Evolutionary conservation across 2,113 vertebrate species (phyloP).

Genomic region (Turnix velox): DNA sequence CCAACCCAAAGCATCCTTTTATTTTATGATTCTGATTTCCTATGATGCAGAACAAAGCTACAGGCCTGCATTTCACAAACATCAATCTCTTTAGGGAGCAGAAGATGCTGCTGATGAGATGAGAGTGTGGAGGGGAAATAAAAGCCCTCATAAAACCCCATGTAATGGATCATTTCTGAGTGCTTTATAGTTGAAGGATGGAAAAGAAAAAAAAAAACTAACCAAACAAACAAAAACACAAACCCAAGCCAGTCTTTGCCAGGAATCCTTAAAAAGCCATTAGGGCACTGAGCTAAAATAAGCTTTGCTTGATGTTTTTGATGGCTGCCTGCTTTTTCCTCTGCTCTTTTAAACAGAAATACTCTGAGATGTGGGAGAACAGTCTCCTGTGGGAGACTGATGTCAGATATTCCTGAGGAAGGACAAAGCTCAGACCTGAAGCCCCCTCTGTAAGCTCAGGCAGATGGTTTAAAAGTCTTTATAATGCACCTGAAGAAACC

Average conservation of each 20-base stretch:
- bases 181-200: background rate
- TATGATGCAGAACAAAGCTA: background rate
- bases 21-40: background rate
- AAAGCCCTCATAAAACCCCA: background rate
- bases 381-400: background rate
- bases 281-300: background rate
- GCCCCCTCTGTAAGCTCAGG: rapidly evolving
- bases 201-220: background rate
- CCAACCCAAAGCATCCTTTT: too few relatives aligned
- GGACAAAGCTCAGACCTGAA: background rate
- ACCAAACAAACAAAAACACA: too few relatives aligned
- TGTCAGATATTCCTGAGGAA: background rate
- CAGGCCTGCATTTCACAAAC: too few relatives aligned
- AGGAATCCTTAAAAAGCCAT: background rate
- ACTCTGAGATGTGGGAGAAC: background rate
- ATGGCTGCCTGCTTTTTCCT: background rate
- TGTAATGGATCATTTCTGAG: background rate
- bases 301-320: background rate
- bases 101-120: background rate
- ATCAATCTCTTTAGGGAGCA: background rate
- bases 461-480: background rate
- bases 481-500: rapidly evolving
- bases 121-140: background rate
- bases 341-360: background rate
- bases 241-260: background rate